These are phyloP conservation scores for Automeris io DNA, from an alignment of 2,888 invertebrate genomes.

Conservation along the genomic window DNA sequence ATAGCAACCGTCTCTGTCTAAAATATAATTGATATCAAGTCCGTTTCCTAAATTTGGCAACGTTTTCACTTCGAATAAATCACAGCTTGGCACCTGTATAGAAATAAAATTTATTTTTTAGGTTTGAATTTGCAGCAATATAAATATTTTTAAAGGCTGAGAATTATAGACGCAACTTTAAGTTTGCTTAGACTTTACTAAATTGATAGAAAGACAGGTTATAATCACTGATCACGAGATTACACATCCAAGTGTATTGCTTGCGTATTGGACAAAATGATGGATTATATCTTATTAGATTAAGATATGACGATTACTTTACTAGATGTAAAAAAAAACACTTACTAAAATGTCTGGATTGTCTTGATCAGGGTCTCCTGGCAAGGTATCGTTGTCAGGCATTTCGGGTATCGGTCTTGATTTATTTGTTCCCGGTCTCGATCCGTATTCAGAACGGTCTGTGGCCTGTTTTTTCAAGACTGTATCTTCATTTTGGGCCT, in stretches of 20 bases:
- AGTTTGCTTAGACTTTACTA: too few species aligned
- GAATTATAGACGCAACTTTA: too few species aligned
- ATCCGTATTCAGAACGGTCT: slow-evolving; percentile 24
- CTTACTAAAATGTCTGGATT: slow-evolving; percentile 55
- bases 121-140: too few species aligned
- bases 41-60: slow-evolving; percentile 74
- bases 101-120: not conserved
- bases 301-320: too few species aligned
- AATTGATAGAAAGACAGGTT: too few species aligned
- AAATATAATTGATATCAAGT: slow-evolving; percentile 62
- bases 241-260: too few species aligned
- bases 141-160: too few species aligned
- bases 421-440: slow-evolving; percentile 40
- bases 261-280: too few species aligned
- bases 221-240: too few species aligned
- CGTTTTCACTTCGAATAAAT: slow-evolving; percentile 80
- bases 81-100: slow-evolving; percentile 80
- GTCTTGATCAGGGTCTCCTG: slow-evolving; percentile 62
- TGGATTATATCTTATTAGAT: too few species aligned
- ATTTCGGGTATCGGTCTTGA: slow-evolving; percentile 53
- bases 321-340: too few species aligned
- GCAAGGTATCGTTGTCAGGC: slow-evolving; percentile 29
- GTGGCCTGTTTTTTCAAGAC: slow-evolving; percentile 34
- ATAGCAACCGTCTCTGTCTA: slow-evolving; percentile 80
- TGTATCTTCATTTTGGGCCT: slow-evolving; percentile 23